Base-by-base conservation (phyloP, 2,888 invertebrate genomes). In the Pteria penguin region DNA sequence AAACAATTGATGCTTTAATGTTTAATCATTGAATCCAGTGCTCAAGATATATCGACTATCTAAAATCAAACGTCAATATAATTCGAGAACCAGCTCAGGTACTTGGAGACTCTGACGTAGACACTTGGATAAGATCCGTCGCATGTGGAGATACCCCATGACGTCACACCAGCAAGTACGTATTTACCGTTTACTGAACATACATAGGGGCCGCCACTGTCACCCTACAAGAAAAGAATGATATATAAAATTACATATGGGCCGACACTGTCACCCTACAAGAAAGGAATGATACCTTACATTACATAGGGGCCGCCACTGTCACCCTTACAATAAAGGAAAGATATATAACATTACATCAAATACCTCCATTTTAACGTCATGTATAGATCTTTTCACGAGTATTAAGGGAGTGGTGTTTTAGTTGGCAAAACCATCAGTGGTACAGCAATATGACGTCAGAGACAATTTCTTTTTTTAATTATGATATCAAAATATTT, bases 201-300 rank as follows among this genome's bases (percentile, higher is more conserved):
- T 11, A 72, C 75, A 61, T 80, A 73, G 3, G 81, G 82, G 8
- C 81, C 81, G 54, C 84, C 84, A 36, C 81, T 84, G 73, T 84
- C 84, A 54, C 84, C 83, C 82, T 82, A 72, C 3, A 45, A 52
- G 14, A 36, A 3, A 27, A 27, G 18, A 66, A 29, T 8, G 22
- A n/a, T n/a, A n/a, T n/a, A n/a, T 29, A 45, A 27, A 57, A 79
- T 79, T 11, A 72, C 75, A 61, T 80, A 73, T 2, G 81, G 82
- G 8, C 81, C 81, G 54, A 82, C 84, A 36, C 81, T 84, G 73
- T 84, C 84, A 54, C 84, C 83, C 82, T 82, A 72, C 3, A 45
- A 52, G 14, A 36, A 3, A 27, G 22, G 18, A 66, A 29, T 8
- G 22, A n/a, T n/a, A n/a, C n/a, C n/a, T 29, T 55, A 27, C 55